Conservation (phyloP, 2,797 vertebrate species). For the Ptychobarbus kaznakovi region DNA sequence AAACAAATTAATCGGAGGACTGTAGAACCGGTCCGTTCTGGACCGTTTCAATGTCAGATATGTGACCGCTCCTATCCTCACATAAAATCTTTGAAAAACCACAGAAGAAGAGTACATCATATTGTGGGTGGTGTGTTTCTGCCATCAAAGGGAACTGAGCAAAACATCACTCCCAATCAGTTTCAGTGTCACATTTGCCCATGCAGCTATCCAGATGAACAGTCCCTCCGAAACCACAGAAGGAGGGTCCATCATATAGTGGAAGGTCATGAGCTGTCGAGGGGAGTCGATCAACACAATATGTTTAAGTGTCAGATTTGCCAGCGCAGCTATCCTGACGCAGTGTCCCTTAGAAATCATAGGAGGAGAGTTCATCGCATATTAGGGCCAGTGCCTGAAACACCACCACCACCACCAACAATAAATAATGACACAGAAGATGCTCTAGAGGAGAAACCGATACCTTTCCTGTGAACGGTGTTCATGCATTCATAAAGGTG, state of each 20-base stretch:
- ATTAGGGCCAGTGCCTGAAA: conserved; percentile 50
- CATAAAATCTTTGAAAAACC: conserved; percentile 78
- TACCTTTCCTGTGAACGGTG: conserved; percentile 16
- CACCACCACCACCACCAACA: background rate
- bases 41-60: conserved; percentile 72
- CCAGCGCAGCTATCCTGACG: conserved; percentile 52
- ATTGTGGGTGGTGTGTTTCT: conserved; percentile 69
- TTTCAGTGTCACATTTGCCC: conserved; percentile 63
- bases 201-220: conserved; percentile 50
- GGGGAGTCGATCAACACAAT: conserved; percentile 31
- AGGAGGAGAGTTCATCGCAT: conserved; percentile 53
- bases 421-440: conserved; percentile 18
- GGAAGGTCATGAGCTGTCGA: conserved; percentile 47
- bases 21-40: conserved; percentile 3
- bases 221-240: conserved; percentile 62
- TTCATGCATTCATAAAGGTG: background rate
- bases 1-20: background rate
- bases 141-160: conserved; percentile 45
- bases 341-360: conserved; percentile 57
- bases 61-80: conserved; percentile 76
- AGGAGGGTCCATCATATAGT: conserved; percentile 78
- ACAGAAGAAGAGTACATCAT: conserved; percentile 78
- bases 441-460: conserved; percentile 17
- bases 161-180: conserved; percentile 44
- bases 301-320: conserved; percentile 59